phyloP scores from a whole-genome alignment of 2,888 invertebrate species.

The Pristionchus mayeri region DNA sequence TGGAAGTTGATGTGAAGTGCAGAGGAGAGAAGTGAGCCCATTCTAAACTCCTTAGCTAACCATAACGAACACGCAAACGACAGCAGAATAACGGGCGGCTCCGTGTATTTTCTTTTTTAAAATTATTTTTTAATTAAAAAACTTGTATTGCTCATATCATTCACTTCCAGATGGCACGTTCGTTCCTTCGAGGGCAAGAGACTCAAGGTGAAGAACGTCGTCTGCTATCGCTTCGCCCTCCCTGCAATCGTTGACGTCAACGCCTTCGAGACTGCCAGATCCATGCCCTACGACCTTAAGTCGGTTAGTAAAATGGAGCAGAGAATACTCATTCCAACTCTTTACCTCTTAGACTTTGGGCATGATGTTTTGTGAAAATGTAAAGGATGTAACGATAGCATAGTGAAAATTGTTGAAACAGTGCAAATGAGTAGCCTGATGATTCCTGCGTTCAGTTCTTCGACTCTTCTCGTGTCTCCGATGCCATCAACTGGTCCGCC shows the following conservation, averaged over 20 bases:
- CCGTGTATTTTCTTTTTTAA: too few species aligned
- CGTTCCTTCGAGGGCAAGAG: background rate
- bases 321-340: too few species aligned
- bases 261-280: background rate
- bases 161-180: background rate
- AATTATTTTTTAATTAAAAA: too few species aligned
- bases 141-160: too few species aligned
- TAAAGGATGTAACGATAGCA: too few species aligned
- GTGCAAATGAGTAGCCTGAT: too few species aligned
- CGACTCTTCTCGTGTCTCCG: background rate
- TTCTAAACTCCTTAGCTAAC: background rate
- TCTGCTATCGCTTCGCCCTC: conserved; percentile 7
- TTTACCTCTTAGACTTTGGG: too few species aligned
- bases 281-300: background rate
- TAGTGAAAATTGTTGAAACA: too few species aligned
- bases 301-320: too few species aligned
- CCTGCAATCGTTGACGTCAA: background rate
- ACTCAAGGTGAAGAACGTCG: conserved; percentile 3
- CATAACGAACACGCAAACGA: too few species aligned
- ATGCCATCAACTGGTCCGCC: conserved; percentile 22
- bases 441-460: background rate
- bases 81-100: too few species aligned
- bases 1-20: background rate
- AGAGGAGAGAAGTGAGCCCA: background rate
- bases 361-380: too few species aligned